Percentiles rank a stretch among this genome's conserved stretches.
Evolutionary conservation across 1,140 invertebrate genomes (phyloP).

Genomic region (Proctacanthus coquilletti): DNA sequence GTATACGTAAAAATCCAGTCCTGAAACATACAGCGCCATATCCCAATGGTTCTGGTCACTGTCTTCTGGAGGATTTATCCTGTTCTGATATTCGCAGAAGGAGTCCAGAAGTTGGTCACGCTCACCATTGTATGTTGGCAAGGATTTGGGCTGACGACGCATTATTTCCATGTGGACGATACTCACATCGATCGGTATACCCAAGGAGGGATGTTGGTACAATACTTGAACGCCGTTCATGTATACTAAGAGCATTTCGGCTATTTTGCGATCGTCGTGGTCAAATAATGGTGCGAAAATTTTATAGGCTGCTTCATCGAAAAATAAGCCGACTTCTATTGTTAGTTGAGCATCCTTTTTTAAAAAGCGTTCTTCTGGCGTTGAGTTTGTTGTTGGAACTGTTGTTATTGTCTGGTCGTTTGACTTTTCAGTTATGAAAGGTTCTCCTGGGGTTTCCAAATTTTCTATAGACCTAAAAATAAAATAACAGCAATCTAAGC

Average conservation of each 20-base stretch:
- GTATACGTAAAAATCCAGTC: slow-evolving; percentile 54
- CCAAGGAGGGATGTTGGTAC: slow-evolving; percentile 57
- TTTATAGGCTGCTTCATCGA: slow-evolving; percentile 53
- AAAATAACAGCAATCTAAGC: too few species aligned
- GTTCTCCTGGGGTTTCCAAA: too few species aligned
- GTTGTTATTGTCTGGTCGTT: too few species aligned
- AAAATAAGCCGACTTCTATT: slow-evolving; percentile 53
- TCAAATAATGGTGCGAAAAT: slow-evolving; percentile 51
- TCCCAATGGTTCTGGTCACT: slow-evolving; percentile 58
- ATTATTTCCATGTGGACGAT: slow-evolving; percentile 54
- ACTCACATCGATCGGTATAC: slow-evolving; percentile 45
- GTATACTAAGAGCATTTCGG: slow-evolving; percentile 56
- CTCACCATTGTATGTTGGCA: slow-evolving; percentile 44
- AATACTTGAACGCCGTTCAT: slow-evolving; percentile 62
- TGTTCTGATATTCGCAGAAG: slow-evolving; percentile 52
- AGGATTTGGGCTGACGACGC: slow-evolving; percentile 39
- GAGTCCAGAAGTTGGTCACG: slow-evolving; percentile 46
- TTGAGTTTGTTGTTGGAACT: too few species aligned
- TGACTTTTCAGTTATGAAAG: too few species aligned
- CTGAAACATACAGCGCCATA: slow-evolving; percentile 57
- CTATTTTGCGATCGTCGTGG: slow-evolving; percentile 43
- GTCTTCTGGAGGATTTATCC: slow-evolving; percentile 45
- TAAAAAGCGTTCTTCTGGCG: too few species aligned
- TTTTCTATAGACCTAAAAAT: too few species aligned
- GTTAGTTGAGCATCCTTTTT: slow-evolving; percentile 15